A percentile compares a stretch with the other conserved stretches of the same genome.
Evolutionary conservation across 2,888 invertebrate species (phyloP).

Genomic region (Herminia tarsipennalis): DNA sequence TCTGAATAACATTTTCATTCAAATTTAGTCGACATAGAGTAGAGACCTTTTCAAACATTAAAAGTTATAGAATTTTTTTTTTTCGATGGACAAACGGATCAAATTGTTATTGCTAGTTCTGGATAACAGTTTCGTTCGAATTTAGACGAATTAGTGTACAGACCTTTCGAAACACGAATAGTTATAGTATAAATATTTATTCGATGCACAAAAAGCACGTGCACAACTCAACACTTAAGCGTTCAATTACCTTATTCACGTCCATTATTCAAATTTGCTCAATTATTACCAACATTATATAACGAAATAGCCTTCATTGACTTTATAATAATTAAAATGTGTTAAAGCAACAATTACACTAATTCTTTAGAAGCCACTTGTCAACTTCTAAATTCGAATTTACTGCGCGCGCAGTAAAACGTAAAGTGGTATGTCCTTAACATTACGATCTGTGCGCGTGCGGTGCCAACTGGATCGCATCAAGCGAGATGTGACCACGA

Average conservation of each 20-base stretch:
- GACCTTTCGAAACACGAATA: no score
- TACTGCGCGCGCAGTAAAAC: constrained; percentile 47
- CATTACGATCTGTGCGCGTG: constrained; percentile 22
- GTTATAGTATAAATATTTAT: background rate
- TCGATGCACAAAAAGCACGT: background rate
- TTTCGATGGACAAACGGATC: no score
- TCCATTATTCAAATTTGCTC: constrained; percentile 4
- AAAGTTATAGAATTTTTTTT: no score
- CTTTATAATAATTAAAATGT: constrained; percentile 27
- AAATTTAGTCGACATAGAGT: no score
- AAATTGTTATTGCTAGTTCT: no score
- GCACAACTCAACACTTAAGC: background rate
- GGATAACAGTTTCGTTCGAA: no score
- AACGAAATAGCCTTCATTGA: constrained; percentile 24
- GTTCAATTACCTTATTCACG: constrained; percentile 14
- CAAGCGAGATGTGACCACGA: constrained; percentile 15
- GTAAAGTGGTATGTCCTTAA: constrained; percentile 59
- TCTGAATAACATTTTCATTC: no score
- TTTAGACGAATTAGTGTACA: no score
- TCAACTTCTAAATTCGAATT: constrained; percentile 57
- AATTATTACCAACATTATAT: constrained; percentile 21
- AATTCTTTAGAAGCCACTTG: constrained; percentile 29
- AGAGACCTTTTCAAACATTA: no score
- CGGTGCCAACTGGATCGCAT: constrained; percentile 11
- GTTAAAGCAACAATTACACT: constrained; percentile 36